Conservation (phyloP, 1,140 invertebrate genomes). For the Tetramorium simillimum region DNA sequence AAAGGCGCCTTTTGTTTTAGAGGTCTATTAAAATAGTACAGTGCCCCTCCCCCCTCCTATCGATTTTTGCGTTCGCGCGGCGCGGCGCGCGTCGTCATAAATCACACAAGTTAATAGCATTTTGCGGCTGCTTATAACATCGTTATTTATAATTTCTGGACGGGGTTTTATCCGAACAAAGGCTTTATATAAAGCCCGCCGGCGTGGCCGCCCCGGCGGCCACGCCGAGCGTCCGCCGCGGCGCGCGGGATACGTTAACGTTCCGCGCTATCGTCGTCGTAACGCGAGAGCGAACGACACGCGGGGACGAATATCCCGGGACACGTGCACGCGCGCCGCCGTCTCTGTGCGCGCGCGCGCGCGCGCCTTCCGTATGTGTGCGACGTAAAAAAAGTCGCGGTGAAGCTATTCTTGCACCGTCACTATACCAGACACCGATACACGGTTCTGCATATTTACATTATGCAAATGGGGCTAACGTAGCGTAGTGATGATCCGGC, state of each 20-base stretch:
- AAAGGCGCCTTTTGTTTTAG: neutral
- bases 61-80: neutral
- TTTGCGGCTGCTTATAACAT: slow-evolving; percentile 47
- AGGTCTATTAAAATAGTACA: neutral
- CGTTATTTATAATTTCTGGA: slow-evolving; percentile 57
- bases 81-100: neutral
- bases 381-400: slow-evolving; percentile 43
- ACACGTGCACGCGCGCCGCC: neutral
- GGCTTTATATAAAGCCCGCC: slow-evolving; percentile 46
- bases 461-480: slow-evolving; percentile 51
- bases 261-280: neutral
- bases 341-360: too few relatives aligned
- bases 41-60: neutral
- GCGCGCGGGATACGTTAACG: slow-evolving; percentile 23
- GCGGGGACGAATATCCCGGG: slow-evolving; percentile 9
- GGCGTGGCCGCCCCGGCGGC: neutral
- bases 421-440: slow-evolving; percentile 50
- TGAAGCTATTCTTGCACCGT: slow-evolving; percentile 66
- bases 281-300: neutral
- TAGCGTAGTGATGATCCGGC: slow-evolving; percentile 5
- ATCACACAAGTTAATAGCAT: slow-evolving; percentile 47
- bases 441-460: slow-evolving; percentile 57
- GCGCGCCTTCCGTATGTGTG: neutral
- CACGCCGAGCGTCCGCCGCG: neutral
- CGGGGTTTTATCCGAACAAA: slow-evolving; percentile 41